Conservation (phyloP, 2,888 invertebrate genomes). For the Spodoptera exigua region DNA sequence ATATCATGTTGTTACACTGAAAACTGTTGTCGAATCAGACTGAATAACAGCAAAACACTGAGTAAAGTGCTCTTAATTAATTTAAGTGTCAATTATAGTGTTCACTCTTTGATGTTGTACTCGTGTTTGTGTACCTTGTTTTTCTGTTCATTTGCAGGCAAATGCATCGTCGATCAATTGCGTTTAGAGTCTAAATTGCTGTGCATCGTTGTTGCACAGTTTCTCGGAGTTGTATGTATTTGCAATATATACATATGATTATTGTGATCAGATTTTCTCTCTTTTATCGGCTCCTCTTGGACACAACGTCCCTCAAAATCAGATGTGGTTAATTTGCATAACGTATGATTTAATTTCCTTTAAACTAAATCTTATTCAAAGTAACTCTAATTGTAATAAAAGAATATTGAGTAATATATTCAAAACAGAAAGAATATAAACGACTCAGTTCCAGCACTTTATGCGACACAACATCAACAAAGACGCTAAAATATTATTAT, state of each 20-base stretch:
- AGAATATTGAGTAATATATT: no score
- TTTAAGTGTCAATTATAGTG: slow-evolving; percentile 61
- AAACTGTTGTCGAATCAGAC: slow-evolving; percentile 13
- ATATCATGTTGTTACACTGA: slow-evolving; percentile 31
- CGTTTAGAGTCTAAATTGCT: no score
- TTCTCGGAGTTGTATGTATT: no score
- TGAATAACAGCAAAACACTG: slow-evolving; percentile 31
- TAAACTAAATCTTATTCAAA: no score
- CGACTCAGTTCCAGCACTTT: slow-evolving; percentile 2
- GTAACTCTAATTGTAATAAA: not conserved
- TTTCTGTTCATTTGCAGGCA: not conserved
- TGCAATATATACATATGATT: no score
- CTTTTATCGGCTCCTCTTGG: no score
- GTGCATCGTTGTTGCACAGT: no score
- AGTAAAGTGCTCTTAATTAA: slow-evolving; percentile 58
- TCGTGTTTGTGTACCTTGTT: not conserved
- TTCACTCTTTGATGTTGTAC: slow-evolving; percentile 27
- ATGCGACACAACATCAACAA: slow-evolving; percentile 23
- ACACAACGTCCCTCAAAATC: no score
- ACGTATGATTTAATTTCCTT: no score
- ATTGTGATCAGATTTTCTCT: no score
- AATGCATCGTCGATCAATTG: no score
- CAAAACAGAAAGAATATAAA: not conserved
- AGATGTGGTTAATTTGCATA: no score
- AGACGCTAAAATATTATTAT: slow-evolving; percentile 33